phyloP scores from a whole-genome alignment of 2,888 invertebrate species.

The Lottia scabra region DNA sequence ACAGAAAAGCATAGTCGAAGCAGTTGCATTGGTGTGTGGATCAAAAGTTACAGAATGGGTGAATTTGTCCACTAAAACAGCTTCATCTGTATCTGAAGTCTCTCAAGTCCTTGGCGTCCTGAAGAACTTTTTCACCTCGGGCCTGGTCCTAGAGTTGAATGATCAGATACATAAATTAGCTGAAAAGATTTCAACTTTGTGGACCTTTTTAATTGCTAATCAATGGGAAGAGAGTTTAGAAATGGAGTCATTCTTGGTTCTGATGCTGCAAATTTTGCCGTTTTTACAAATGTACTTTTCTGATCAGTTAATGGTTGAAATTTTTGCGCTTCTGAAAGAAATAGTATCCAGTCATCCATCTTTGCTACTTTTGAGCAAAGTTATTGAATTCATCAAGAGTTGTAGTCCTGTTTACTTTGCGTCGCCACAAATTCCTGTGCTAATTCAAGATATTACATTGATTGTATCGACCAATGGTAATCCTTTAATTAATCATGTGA shows the following conservation, averaged over 20 bases:
- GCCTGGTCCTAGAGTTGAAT: not conserved
- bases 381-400: not conserved
- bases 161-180: not conserved
- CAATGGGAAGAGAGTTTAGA: not conserved
- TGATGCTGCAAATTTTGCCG: not conserved
- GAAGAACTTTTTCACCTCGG: not conserved
- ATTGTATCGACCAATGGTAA: constrained; percentile 36
- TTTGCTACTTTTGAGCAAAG: not conserved
- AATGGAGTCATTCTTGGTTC: not conserved
- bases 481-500: constrained; percentile 42
- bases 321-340: not conserved
- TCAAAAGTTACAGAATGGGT: not conserved
- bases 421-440: not conserved
- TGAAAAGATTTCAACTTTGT: not conserved
- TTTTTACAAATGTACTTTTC: not conserved
- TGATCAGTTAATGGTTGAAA: not conserved
- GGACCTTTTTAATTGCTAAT: not conserved
- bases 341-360: not conserved
- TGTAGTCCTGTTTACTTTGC: not conserved
- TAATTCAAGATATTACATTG: constrained; percentile 38
- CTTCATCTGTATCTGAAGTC: not conserved
- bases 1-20: not conserved
- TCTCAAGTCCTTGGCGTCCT: not conserved
- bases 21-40: not conserved
- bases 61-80: not conserved